A percentile compares a stretch with the other conserved stretches of the same genome.
These are phyloP conservation scores for Otocyon megalotis DNA, from an alignment of 2,113 vertebrate species.

Conservation along the genomic window DNA sequence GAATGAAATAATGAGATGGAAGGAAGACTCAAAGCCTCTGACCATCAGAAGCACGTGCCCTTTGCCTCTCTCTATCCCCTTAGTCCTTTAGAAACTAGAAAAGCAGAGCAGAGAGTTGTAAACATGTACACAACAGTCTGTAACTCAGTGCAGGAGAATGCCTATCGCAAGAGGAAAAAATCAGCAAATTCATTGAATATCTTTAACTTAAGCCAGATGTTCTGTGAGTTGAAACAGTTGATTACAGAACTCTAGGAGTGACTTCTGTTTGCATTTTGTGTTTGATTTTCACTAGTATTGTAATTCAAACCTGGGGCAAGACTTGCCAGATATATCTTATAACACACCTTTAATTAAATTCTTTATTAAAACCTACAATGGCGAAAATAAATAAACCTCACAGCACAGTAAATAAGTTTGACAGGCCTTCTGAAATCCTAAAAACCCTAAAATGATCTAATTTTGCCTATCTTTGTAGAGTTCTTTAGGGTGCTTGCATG, in stretches of 20 bases:
- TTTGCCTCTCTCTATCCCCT: not conserved
- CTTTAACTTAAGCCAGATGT: not conserved
- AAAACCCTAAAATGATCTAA: not conserved
- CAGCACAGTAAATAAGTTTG: not conserved
- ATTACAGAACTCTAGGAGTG: conserved; percentile 26
- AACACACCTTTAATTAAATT: conserved; percentile 41
- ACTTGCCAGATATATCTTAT: not conserved
- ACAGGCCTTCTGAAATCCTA: not conserved
- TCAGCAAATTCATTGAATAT: not conserved
- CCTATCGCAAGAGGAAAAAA: not conserved
- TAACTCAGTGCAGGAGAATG: not conserved
- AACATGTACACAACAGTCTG: not conserved
- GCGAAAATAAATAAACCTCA: conserved; percentile 43
- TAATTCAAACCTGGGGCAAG: not conserved
- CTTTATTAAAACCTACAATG: conserved; percentile 12
- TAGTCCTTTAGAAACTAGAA: conserved; percentile 32
- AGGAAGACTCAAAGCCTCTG: not conserved
- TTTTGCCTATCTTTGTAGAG: not conserved
- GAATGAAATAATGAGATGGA: not conserved
- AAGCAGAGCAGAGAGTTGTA: not conserved
- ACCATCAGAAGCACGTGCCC: not conserved
- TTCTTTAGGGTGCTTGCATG: not conserved
- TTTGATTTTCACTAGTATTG: conserved; percentile 18
- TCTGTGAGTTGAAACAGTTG: not conserved
- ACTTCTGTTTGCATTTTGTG: not conserved